A percentile compares a stretch with the other conserved stretches of the same genome.
Conservation (phyloP, 2,797 vertebrate species). For the Microcaecilia unicolor region DNA sequence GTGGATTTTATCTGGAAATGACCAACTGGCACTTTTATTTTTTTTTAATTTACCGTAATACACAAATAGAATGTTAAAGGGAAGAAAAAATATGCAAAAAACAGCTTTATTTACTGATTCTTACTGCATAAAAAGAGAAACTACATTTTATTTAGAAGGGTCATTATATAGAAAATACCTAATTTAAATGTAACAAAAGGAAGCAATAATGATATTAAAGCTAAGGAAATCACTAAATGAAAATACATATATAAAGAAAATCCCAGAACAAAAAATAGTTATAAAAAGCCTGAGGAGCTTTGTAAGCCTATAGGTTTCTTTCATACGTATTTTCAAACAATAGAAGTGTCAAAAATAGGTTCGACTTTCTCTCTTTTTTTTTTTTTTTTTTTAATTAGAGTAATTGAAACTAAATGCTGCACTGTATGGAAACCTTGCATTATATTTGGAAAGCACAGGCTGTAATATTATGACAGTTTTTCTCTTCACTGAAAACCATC, state of each 20-base stretch:
- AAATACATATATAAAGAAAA: slow-evolving; percentile 70
- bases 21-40: slow-evolving; percentile 62
- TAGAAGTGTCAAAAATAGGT: slow-evolving; percentile 69
- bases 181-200: slow-evolving; percentile 91
- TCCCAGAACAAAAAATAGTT: slow-evolving; percentile 61
- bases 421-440: slow-evolving; percentile 54
- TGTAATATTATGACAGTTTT: slow-evolving; percentile 63
- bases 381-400: too few species aligned
- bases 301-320: slow-evolving; percentile 56
- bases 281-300: slow-evolving; percentile 74
- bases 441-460: slow-evolving; percentile 53
- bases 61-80: slow-evolving; percentile 64
- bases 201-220: slow-evolving; percentile 79
- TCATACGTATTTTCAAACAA: slow-evolving; percentile 65
- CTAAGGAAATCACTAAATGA: slow-evolving; percentile 81
- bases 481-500: slow-evolving; percentile 58
- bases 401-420: slow-evolving; percentile 54
- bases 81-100: background rate
- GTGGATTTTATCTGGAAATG: slow-evolving; percentile 61
- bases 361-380: too few species aligned
- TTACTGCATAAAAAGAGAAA: slow-evolving; percentile 78
- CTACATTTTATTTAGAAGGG: slow-evolving; percentile 82
- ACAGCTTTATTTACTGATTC: slow-evolving; percentile 59
- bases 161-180: slow-evolving; percentile 76
- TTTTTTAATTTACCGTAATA: slow-evolving; percentile 61